phyloP scores from a whole-genome alignment of 2,888 invertebrate species.

The Alentia gelatinosa region DNA sequence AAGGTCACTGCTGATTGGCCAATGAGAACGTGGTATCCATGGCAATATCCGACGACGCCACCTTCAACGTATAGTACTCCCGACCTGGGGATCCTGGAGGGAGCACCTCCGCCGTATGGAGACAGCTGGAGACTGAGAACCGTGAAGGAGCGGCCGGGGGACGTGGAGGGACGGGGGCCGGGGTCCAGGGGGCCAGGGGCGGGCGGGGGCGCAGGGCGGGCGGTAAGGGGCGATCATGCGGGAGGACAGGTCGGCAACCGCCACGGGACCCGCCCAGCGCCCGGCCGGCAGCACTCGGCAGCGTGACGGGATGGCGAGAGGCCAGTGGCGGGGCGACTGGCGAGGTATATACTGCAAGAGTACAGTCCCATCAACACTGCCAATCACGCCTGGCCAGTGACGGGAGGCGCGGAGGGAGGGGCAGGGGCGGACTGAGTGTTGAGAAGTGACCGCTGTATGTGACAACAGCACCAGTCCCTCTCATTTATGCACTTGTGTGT shows the following conservation, averaged over 20 bases:
- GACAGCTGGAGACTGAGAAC: no score
- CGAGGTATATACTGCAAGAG: not conserved
- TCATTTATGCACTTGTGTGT: no score
- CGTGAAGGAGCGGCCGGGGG: not conserved
- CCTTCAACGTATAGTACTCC: not conserved
- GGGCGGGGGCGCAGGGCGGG: not conserved
- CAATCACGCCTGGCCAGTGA: not conserved
- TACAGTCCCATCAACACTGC: not conserved
- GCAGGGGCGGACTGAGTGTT: no score
- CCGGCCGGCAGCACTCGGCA: not conserved
- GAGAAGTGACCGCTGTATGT: not conserved
- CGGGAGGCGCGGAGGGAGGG: not conserved
- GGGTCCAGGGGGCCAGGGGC: not conserved
- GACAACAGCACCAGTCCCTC: not conserved
- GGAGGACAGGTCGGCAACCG: not conserved
- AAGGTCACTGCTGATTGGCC: constrained; percentile 25
- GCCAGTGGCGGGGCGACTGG: not conserved
- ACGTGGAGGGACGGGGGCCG: not conserved
- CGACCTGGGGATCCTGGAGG: not conserved
- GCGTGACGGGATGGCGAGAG: not conserved
- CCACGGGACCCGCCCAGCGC: no score
- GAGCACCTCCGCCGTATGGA: no score
- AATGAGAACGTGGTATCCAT: not conserved
- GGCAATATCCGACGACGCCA: not conserved
- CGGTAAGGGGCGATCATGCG: not conserved